Base-by-base conservation (phyloP, 2,888 invertebrate genomes). In the Lasioglossum villosulum region DNA sequence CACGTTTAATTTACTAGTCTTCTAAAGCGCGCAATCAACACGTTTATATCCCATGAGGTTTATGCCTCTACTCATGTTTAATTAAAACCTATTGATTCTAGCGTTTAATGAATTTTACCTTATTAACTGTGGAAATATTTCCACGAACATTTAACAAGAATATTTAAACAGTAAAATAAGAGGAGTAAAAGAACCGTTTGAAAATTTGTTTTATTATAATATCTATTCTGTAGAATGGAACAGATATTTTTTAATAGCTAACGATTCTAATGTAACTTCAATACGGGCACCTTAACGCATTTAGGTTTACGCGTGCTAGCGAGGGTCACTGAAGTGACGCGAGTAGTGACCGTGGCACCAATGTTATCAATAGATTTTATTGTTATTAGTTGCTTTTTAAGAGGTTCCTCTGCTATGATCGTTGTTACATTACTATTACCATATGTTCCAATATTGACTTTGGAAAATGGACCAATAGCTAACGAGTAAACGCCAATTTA, bases 311-410 rank as follows among this genome's bases (percentile, higher is more conserved):
- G 37, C 68, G 68, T 37, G 37, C 34, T 39, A 12, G 37, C 37
- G 37, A 68, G 68, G 34, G 68, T 68, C 37, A 37, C n/a, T 23
- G 23, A 68, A 68, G 37, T 68, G 68, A 68, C 68, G 68, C 68
- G 68, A 37, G 37, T 37, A 37, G 68, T 68, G 68, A 68, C 68
- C 68, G 4, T 68, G 68, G 68, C 68, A 34, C 68, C 68, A 68
- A 68, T 68, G 37, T 73, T 45, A 71, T 66, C 79, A n/a, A 48
- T 42, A n/a, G n/a, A 59, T 48, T 45, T 27, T 74, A 63, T 76
- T 73, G 68, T 37, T 68, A 68, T 68, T 68, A 23, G 34, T 37
- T 37, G 37, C 68, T 37, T 68, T 68, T 68, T 68, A 37, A 68
- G 37, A 68, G 68, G 37, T 37, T 68, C 68, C 34, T 68, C 37